A percentile compares a stretch with the other conserved stretches of the same genome.
Conservation (phyloP, 2,888 invertebrate species). For the Criorhina ranunculi region DNA sequence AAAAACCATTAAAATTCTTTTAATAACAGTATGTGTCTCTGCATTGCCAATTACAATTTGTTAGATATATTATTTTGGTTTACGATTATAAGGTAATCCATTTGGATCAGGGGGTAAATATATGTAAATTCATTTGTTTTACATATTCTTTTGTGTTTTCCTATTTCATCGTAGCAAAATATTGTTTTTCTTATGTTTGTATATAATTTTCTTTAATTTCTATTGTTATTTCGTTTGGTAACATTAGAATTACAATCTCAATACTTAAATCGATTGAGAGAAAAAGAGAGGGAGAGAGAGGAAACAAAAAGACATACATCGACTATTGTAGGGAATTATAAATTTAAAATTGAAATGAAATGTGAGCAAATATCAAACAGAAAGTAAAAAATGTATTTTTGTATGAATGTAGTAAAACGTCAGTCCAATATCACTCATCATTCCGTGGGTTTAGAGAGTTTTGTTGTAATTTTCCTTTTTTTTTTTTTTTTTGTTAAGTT, state of each 20-base stretch:
- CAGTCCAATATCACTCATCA: constrained; percentile 74
- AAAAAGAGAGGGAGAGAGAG: background rate
- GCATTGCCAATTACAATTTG: constrained; percentile 31
- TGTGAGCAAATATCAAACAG: constrained; percentile 2
- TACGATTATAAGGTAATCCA: constrained; percentile 19
- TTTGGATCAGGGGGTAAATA: constrained; percentile 23
- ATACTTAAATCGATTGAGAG: constrained; percentile 16
- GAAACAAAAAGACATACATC: constrained; percentile 11
- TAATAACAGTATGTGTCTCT: constrained; percentile 32
- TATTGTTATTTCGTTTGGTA: constrained; percentile 23
- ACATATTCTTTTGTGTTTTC: constrained; percentile 26
- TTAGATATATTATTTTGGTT: constrained; percentile 53
- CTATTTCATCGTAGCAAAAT: constrained; percentile 66
- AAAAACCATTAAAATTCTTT: constrained; percentile 30
- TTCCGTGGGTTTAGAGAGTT: constrained; percentile 59
- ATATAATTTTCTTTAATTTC: constrained; percentile 27
- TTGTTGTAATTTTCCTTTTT: constrained; percentile 24
- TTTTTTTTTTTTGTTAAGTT: constrained; percentile 19
- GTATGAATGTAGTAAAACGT: constrained; percentile 64
- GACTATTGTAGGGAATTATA: background rate
- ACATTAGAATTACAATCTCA: constrained; percentile 28
- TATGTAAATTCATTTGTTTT: background rate
- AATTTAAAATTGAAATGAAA: constrained; percentile 2
- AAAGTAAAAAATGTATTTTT: constrained; percentile 2
- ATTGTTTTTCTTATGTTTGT: constrained; percentile 21